Evolutionary conservation across 2,113 vertebrate species (phyloP).

Genomic region (Muntiacus reevesi): DNA sequence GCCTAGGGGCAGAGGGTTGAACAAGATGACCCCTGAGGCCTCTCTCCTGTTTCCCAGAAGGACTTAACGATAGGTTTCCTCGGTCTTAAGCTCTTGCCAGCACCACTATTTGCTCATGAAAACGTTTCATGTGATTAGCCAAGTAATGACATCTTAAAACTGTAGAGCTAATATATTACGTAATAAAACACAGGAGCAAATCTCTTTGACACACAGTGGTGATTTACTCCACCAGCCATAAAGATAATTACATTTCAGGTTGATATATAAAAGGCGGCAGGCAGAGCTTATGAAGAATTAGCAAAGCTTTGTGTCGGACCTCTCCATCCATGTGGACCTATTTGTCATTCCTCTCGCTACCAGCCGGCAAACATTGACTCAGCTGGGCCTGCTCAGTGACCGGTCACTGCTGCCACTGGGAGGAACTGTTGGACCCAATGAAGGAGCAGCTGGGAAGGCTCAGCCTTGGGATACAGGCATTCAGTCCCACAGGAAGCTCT

Average conservation of each 20-base stretch:
- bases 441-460: not conserved
- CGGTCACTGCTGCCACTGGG: not conserved
- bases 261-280: conserved; percentile 74
- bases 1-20: not conserved
- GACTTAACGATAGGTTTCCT: not conserved
- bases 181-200: conserved; percentile 79
- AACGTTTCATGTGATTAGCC: conserved; percentile 78
- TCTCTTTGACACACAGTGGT: conserved; percentile 75
- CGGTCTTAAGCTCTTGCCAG: conserved; percentile 23
- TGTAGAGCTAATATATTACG: conserved; percentile 78
- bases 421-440: not conserved
- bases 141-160: conserved; percentile 83
- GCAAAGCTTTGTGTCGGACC: conserved; percentile 37
- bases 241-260: conserved; percentile 81
- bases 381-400: not conserved
- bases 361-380: conserved; percentile 21
- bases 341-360: conserved; percentile 53
- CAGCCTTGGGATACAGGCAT: not conserved
- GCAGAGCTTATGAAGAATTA: conserved; percentile 73
- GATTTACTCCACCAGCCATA: conserved; percentile 80
- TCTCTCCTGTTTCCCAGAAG: conserved; percentile 37
- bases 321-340: conserved; percentile 53
- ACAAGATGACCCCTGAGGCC: not conserved
- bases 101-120: conserved; percentile 76
- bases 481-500: not conserved